A percentile compares a stretch with the other conserved stretches of the same genome.
These are phyloP conservation scores for Phoronis australis DNA, from an alignment of 2,888 invertebrate species.

Conservation along the genomic window DNA sequence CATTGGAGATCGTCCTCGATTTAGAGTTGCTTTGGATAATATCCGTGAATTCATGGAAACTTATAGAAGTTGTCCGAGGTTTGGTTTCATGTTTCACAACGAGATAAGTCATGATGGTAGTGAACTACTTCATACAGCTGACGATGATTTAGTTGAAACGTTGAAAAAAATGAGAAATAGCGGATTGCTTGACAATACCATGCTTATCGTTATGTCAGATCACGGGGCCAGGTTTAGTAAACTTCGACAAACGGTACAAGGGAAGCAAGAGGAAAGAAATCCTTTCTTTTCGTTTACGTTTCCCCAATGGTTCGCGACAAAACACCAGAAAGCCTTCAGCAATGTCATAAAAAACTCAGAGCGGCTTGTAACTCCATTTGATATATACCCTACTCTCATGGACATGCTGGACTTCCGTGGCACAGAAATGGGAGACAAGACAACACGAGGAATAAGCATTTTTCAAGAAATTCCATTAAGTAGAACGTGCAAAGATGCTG, in stretches of 20 bases:
- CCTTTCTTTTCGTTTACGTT: slow-evolving; percentile 78
- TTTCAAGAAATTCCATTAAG: slow-evolving; percentile 57
- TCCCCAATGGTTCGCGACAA: slow-evolving; percentile 64
- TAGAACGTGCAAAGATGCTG: slow-evolving; percentile 79
- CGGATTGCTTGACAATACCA: slow-evolving; percentile 68
- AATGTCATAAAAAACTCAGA: slow-evolving; percentile 62
- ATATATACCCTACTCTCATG: slow-evolving; percentile 75
- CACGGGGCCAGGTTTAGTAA: slow-evolving; percentile 77
- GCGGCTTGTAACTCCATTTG: slow-evolving; percentile 78
- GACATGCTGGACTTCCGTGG: slow-evolving; percentile 61
- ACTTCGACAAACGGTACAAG: slow-evolving; percentile 80
- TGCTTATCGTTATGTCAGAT: slow-evolving; percentile 85
- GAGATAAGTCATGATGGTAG: slow-evolving; percentile 83
- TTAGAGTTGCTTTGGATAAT: slow-evolving; percentile 48
- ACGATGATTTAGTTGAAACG: slow-evolving; percentile 62
- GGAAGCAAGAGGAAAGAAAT: slow-evolving; percentile 82
- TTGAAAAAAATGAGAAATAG: slow-evolving; percentile 59
- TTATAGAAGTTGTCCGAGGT: slow-evolving; percentile 68
- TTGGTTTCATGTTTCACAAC: slow-evolving; percentile 79
- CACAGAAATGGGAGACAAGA: slow-evolving; percentile 3
- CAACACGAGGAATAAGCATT: slow-evolving; percentile 37
- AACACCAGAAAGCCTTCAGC: slow-evolving; percentile 60
- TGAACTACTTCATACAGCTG: slow-evolving; percentile 69
- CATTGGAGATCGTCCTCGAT: slow-evolving; percentile 70
- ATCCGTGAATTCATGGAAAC: slow-evolving; percentile 58